Base-by-base conservation (phyloP, 2,113 vertebrate species). In the Anthoscopus minutus region DNA sequence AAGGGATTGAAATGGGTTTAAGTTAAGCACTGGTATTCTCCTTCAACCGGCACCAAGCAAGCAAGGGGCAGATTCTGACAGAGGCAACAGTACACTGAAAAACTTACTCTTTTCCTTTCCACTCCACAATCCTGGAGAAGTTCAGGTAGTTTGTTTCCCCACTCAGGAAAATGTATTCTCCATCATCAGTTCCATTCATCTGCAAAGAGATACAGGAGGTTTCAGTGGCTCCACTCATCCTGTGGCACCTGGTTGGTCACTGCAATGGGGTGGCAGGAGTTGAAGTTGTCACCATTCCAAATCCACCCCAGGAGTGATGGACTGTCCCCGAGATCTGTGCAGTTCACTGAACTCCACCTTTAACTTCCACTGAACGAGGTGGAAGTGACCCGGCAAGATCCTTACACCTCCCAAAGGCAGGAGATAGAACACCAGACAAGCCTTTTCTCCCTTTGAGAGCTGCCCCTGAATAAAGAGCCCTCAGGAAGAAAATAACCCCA, bases 171-270 rank as follows among this genome's bases (percentile, higher is more conserved):
- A 99, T 96, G 50, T 99, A 99, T 13, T 98, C 97, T 31, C 99
- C 99, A 33, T 99, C 99, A 80, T 98, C 98, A 3, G 98, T 98
- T 40, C 97, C 98, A 17, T 99, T 99, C 97, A 93, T 99, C 99
- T 99, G 96, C 87, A 97, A 94, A 96, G 13, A 96, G 60, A 94
- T 0, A 78, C 10, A 44, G 12, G 15, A 86, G 23, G 20, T 89
- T 80, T 86, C 33, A 22, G 89, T 42, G 21, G 10, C 35, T 60
- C 30, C 10, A 6, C 28, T 70, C 50, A 16, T 37, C 37, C 70
- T 67, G 27, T 47, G 69, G 37, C 47, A 62, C 27, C 47, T 45
- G 48, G 37, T 28, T 70, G 50, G 40, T 37, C 79, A 40, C 56
- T 65, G 28, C 23, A 30, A 24, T 0, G 7, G 33, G 25, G 10